Percentiles rank a stretch among this genome's conserved stretches.
phyloP scores from a whole-genome alignment of 2,888 invertebrate species.

The Acleris laterana region DNA sequence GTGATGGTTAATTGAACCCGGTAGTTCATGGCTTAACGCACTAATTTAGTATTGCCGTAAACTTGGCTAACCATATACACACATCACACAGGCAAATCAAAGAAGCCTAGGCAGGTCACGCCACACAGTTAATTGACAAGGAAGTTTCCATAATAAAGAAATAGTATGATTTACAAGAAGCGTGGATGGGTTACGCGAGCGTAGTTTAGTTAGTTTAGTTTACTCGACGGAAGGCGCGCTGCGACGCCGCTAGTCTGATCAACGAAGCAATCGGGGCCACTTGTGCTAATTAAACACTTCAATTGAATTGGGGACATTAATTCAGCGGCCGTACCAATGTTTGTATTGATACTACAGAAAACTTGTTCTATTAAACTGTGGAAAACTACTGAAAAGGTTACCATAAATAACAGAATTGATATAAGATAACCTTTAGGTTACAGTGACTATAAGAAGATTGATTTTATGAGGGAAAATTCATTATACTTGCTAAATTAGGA shows the following conservation, averaged over 20 bases:
- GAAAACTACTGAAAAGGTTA: constrained; percentile 26
- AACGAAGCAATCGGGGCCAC: constrained; percentile 84
- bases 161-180: constrained; percentile 24
- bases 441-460: no score
- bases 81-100: no score
- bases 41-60: no score
- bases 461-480: no score
- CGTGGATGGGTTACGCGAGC: constrained; percentile 27
- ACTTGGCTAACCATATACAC: no score
- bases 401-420: no score
- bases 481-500: no score
- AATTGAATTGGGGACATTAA: constrained; percentile 84
- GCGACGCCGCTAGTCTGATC: constrained; percentile 55
- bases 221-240: no score
- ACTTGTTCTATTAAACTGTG: constrained; percentile 18
- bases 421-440: no score
- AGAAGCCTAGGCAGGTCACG: no score
- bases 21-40: constrained; percentile 52
- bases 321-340: constrained; percentile 69
- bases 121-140: background rate
- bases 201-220: constrained; percentile 14
- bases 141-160: constrained; percentile 14
- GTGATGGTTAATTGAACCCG: constrained; percentile 71
- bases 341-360: constrained; percentile 57
- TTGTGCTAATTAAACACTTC: constrained; percentile 84